phyloP scores from a whole-genome alignment of 2,888 invertebrate genomes.

The Lamellibrachia satsuma region DNA sequence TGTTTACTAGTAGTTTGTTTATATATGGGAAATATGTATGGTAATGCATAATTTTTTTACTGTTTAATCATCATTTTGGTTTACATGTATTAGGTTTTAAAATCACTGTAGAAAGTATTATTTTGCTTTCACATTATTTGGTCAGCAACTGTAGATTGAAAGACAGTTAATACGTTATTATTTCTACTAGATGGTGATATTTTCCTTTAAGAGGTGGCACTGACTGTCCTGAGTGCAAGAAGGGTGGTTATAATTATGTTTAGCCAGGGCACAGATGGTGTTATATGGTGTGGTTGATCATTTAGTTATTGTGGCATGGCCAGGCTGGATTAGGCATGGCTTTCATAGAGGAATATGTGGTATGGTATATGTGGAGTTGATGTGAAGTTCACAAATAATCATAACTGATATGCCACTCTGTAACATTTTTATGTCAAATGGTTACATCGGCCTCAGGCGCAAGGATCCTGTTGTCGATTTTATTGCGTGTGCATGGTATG shows the following conservation, averaged over 20 bases:
- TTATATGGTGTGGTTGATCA: neutral
- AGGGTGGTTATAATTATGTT: neutral
- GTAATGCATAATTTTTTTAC: neutral
- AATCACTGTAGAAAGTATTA: neutral
- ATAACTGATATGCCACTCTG: neutral
- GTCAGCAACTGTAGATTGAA: neutral
- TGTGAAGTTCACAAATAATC: neutral
- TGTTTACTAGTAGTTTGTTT: neutral
- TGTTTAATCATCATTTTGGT: neutral
- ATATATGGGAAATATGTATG: neutral
- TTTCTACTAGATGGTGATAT: neutral
- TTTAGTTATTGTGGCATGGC: neutral
- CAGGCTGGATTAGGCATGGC: neutral
- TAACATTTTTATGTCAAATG: neutral
- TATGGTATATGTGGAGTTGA: neutral
- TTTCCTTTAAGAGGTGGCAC: neutral
- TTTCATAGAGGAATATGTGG: neutral
- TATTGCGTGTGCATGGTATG: neutral
- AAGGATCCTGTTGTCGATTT: neutral
- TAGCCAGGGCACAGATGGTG: neutral
- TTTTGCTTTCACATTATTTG: neutral
- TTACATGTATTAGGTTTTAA: neutral
- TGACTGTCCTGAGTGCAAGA: neutral
- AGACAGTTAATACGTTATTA: neutral
- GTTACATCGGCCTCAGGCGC: neutral